Base-by-base conservation (phyloP, 1,140 invertebrate species). In the Drosophila lacertosa region DNA sequence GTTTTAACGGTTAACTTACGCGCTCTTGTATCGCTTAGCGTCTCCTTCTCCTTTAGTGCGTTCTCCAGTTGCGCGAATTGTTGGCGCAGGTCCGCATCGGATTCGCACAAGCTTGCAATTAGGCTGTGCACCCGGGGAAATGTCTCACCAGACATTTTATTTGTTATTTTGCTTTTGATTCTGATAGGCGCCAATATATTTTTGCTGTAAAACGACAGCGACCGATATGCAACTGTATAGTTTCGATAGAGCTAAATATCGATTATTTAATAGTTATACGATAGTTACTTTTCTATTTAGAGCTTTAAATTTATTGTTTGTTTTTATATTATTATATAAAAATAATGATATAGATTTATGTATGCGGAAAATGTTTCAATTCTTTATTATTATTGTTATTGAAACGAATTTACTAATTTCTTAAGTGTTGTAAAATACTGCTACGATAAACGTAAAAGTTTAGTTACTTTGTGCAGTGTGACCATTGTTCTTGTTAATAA, bases 1-100 rank as follows among this genome's bases (percentile, higher is more conserved):
- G n/a, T 35, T n/a, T 44, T 44, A 50, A 45, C 37, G 37, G 37
- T 18, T 20, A 26, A 67, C 29, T 6, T 60, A 67, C 57, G 16
- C 10, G 7, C 0, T 16, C 11, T 35, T 3, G 20, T n/a, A 16
- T 22, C 10, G 16, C 22, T 18, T 10, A 62, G 37, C 4, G 20
- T 2, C 3, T 45, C 47, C 6, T 29, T 20, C 6, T 24, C 6
- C 3, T 53, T 4, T 6, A 68, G 22, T 2, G 15, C 48, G 32
- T 16, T 22, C 15, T 68, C 65, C 11, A 68, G 24, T 3, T 16
- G n/a, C 1, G 0, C 37, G 1, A 53, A 53, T 2, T 37, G 1
- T n/a, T 39, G 13, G 1, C n/a, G 20, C 9, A 68, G 1, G 3
- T 54, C 47, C 13, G 15, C 15, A 62, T 54, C 32, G 5, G 29